Evolutionary conservation across 2,888 invertebrate genomes (phyloP), one percentile per base, ranked within the genome.

Genomic region (Apantesis nais): DNA sequence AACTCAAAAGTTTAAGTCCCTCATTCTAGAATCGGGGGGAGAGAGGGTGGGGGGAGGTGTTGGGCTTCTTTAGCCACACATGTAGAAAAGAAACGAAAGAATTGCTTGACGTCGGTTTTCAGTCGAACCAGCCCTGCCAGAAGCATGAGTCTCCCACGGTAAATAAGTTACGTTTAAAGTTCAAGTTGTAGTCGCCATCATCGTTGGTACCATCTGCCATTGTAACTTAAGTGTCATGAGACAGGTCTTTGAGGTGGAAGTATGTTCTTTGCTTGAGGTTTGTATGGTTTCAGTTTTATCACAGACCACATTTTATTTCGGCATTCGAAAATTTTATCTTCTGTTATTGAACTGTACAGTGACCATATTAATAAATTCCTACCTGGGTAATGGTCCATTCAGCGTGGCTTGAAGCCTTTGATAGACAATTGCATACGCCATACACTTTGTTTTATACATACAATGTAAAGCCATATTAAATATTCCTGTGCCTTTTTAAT

Each of bases 331-430:
- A 61, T n/a, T 64, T 63, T 52, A 25, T 22, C 64, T 74, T 48
- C 79, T 76, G 39, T 14, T 0, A 60, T 66, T 66, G n/a, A 5
- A 34, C 11, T 72, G 58, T 48, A 64, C 0, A n/a, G 66, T 74
- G 75, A 29, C 37, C 68, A 78, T 82, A 82, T 81, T 82, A 82
- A 78, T 72, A 81, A 78, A 82, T 82, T 82, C 81, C 80, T 74
- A 74, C 72, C 79, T 74, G 41, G n/a, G 55, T 34, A 73, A 70
- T 66, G 77, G 73, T 65, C 78, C 71, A 75, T 78, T 77, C 66
- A 72, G 69, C 71, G 73, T 72, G 62, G 68, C 67, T 71, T 62
- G 72, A 73, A 75, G 70, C 75, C 76, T 80, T 78, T 78, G 76
- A 80, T 77, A 72, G 77, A 52, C 71, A 68, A 72, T 78, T 48